Percentiles rank a stretch among this genome's conserved stretches.
Conservation (phyloP, 2,888 invertebrate genomes). For the Xylophagus ater region DNA sequence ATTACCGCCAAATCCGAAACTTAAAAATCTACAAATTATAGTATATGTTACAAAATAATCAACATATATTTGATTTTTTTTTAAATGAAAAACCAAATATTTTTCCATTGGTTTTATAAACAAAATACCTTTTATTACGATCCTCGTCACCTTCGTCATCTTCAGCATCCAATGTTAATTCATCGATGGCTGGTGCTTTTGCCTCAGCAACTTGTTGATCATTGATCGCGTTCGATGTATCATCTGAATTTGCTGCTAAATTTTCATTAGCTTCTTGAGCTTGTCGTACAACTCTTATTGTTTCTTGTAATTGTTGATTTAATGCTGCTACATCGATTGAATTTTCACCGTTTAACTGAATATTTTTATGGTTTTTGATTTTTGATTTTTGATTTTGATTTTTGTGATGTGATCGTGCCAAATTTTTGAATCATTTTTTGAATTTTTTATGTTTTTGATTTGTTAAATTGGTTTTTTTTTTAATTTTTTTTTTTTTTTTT, state of each 20-base stretch:
- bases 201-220: constrained; percentile 47
- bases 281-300: constrained; percentile 39
- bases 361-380: constrained; percentile 6
- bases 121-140: constrained; percentile 58
- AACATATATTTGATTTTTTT: constrained; percentile 4
- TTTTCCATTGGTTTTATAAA: too few species aligned
- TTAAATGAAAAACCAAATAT: background rate
- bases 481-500: constrained; percentile 5
- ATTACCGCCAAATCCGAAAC: constrained; percentile 48
- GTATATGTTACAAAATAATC: background rate
- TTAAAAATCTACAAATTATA: constrained; percentile 45
- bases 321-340: constrained; percentile 37
- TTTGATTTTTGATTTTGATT: constrained; percentile 23
- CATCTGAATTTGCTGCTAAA: constrained; percentile 21
- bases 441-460: constrained; percentile 19
- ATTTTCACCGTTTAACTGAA: constrained; percentile 24
- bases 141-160: constrained; percentile 66
- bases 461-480: constrained; percentile 10
- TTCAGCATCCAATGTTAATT: constrained; percentile 57
- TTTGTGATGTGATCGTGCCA: background rate
- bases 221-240: constrained; percentile 20
- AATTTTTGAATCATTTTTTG: background rate
- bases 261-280: constrained; percentile 35
- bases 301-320: constrained; percentile 38
- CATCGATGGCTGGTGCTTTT: constrained; percentile 53